Evolutionary conservation across 2,113 vertebrate species (phyloP), one percentile per base, ranked within the genome.

Genomic region (Cebus imitator): DNA sequence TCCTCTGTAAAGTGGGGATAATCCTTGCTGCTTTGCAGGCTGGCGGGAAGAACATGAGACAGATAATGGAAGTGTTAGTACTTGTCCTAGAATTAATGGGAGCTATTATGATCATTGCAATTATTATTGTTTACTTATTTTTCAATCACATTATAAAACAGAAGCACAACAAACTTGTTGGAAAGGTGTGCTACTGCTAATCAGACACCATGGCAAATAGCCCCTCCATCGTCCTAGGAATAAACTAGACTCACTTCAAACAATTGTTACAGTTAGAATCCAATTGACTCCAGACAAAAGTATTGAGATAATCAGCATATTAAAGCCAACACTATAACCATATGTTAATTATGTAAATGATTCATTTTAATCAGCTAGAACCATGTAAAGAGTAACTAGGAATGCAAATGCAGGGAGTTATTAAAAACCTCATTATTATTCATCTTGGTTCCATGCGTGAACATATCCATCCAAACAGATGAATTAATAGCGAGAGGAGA

Each of bases 331-430:
- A 99, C 99, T 99, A 98, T 99, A 99, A 99, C 99, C 99, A 99
- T 99, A 99, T 99, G 99, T 99, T 99, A 99, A 99, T 99, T 99
- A 99, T 99, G 99, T 99, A 99, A 99, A 99, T 99, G 99, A 99
- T 99, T 99, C 99, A 98, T 99, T 99, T 99, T 99, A 99, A 99
- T 99, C 99, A 99, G 99, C 99, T 99, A 99, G 99, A 99, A 99
- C 99, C 99, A 99, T 99, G 99, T 99, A 99, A 99, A 99, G 99
- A 99, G 99, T 99, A 99, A 99, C 99, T 98, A 98, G 98, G 99
- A 99, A 99, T 99, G 99, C 99, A 99, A 99, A 99, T 99, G 99
- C 99, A 99, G 98, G 98, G 99, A 99, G 99, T 99, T 99, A 99
- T 99, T 99, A 99, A 99, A 99, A 99, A 99, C 99, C 99, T 99